A percentile compares a stretch with the other conserved stretches of the same genome.
These are phyloP conservation scores for Phrynosoma blainvillii DNA, from an alignment of 2,113 vertebrate species.

Conservation along the genomic window DNA sequence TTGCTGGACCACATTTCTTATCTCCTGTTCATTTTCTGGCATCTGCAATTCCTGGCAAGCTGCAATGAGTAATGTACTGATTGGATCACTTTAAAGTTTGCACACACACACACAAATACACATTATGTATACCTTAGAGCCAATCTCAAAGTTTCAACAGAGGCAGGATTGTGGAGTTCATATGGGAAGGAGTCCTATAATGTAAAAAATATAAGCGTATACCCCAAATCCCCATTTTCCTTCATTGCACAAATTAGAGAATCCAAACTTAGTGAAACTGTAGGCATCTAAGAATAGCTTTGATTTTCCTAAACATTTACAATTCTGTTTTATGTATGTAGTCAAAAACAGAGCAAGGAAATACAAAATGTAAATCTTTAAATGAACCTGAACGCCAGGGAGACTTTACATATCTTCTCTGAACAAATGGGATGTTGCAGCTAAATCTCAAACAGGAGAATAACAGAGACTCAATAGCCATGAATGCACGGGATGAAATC, in stretches of 20 bases:
- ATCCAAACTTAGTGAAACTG: conserved; percentile 68
- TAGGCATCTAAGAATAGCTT: conserved; percentile 79
- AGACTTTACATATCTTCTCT: conserved; percentile 68
- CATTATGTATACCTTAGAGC: conserved; percentile 10
- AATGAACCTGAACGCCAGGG: conserved; percentile 71
- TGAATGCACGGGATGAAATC: conserved; percentile 60
- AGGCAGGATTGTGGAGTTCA: conserved; percentile 23
- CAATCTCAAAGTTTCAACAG: conserved; percentile 55
- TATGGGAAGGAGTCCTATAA: conserved; percentile 38
- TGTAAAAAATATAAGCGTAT: conserved; percentile 55
- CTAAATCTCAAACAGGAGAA: conserved; percentile 66
- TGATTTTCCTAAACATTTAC: conserved; percentile 82
- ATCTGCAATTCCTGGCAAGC: neutral
- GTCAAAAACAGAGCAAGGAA: conserved; percentile 76
- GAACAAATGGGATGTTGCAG: conserved; percentile 69
- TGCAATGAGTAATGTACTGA: neutral
- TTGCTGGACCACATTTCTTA: neutral
- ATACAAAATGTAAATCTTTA: conserved; percentile 81
- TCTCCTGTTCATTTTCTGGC: no score
- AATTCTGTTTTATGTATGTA: conserved; percentile 81
- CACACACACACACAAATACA: neutral
- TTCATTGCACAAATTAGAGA: conserved; percentile 68
- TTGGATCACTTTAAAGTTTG: neutral
- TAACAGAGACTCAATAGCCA: conserved; percentile 62
- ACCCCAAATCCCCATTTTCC: conserved; percentile 60